Conservation (phyloP, 1,140 invertebrate genomes). For the Drosophila funebris region DNA sequence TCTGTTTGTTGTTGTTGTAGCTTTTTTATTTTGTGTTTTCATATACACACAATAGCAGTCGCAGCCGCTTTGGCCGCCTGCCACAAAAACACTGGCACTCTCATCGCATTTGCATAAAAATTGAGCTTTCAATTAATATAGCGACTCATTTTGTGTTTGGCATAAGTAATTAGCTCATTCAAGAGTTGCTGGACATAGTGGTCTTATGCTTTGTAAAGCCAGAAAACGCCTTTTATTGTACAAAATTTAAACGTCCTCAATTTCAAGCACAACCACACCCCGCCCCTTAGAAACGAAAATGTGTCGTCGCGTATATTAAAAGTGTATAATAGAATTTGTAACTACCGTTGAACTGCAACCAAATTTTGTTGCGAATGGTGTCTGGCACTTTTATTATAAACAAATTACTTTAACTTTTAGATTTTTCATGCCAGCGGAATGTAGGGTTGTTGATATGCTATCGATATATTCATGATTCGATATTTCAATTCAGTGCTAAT, state of each 20-base stretch:
- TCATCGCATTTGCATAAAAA: constrained; percentile 62
- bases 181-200: constrained; percentile 16
- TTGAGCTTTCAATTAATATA: constrained; percentile 54
- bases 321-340: not conserved
- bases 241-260: constrained; percentile 33
- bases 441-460: constrained; percentile 54
- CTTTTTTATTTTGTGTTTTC: constrained; percentile 28
- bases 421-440: constrained; percentile 54
- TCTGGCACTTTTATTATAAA: constrained; percentile 44
- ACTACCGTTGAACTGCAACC: constrained; percentile 25
- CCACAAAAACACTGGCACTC: constrained; percentile 41
- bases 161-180: constrained; percentile 59
- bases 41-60: constrained; percentile 35
- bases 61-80: constrained; percentile 36
- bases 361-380: constrained; percentile 14
- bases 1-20: constrained; percentile 1
- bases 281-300: not conserved
- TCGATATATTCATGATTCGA: constrained; percentile 31
- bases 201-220: constrained; percentile 28
- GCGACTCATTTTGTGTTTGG: constrained; percentile 47
- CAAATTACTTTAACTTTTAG: constrained; percentile 47
- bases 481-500: constrained; percentile 6
- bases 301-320: not conserved
- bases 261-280: constrained; percentile 44
- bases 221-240: constrained; percentile 5